phyloP scores from a whole-genome alignment of 2,888 invertebrate species.

The Drosophila sordidapex region DNA sequence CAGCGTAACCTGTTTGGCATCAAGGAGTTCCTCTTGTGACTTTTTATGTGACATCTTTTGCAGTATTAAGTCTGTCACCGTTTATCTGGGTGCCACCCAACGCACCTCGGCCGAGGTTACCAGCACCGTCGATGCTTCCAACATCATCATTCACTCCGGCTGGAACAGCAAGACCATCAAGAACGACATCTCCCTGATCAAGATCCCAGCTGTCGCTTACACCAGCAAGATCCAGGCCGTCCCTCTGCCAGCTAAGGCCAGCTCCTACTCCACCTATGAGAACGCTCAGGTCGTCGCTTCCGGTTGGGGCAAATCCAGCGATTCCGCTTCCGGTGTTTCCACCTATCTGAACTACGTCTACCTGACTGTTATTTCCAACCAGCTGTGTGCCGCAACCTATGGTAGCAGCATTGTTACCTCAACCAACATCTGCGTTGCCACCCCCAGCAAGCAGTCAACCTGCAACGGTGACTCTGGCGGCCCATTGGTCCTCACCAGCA shows the following conservation, averaged over 20 bases:
- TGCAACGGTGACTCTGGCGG: conserved; percentile 83
- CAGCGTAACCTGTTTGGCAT: not conserved
- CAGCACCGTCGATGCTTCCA: conserved; percentile 26
- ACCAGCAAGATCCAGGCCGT: conserved; percentile 18
- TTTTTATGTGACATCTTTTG: not conserved
- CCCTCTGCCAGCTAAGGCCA: conserved; percentile 43
- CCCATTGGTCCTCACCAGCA: conserved; percentile 64
- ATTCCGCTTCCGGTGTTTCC: conserved; percentile 67
- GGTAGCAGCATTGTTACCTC: conserved; percentile 69
- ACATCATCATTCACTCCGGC: conserved; percentile 82
- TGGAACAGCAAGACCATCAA: conserved; percentile 56
- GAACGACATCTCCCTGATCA: conserved; percentile 76
- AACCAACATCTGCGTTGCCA: conserved; percentile 64
- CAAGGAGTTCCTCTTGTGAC: not conserved
- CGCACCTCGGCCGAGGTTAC: conserved; percentile 65
- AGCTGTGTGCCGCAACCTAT: conserved; percentile 82
- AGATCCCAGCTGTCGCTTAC: conserved; percentile 44
- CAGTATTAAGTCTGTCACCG: conserved; percentile 64
- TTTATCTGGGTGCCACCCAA: conserved; percentile 72
- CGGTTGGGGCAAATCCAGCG: conserved; percentile 72
- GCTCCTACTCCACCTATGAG: conserved; percentile 51
- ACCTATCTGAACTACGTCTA: conserved; percentile 44
- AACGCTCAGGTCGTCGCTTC: conserved; percentile 42
- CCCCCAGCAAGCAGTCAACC: conserved; percentile 62
- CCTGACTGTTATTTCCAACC: conserved; percentile 72